Percentiles rank a stretch among this genome's conserved stretches.
phyloP scores from a whole-genome alignment of 2,888 invertebrate genomes.

The Agriopis marginaria region DNA sequence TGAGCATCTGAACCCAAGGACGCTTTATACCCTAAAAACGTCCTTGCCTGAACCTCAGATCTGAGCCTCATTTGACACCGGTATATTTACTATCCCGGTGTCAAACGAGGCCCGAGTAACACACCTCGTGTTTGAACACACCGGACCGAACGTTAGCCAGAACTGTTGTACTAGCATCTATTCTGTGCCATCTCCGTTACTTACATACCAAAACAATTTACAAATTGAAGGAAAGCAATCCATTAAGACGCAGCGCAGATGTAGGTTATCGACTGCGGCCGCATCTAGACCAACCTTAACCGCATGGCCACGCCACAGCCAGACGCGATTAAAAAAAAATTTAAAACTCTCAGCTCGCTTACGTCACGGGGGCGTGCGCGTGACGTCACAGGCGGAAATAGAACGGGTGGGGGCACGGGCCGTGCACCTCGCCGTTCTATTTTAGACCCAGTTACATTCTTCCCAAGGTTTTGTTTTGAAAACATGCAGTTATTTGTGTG shows the following conservation, averaged over 20 bases:
- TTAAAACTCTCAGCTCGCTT: conserved; percentile 59
- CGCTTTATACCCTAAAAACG: too few relatives aligned
- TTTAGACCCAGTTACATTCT: conserved; percentile 43
- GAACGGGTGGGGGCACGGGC: conserved; percentile 54
- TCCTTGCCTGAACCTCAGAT: too few relatives aligned
- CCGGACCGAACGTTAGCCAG: not conserved
- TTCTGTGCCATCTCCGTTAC: not conserved
- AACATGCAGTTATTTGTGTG: conserved; percentile 38
- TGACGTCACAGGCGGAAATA: conserved; percentile 70
- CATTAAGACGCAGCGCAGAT: conserved; percentile 39
- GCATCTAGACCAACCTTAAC: conserved; percentile 48
- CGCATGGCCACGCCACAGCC: conserved; percentile 51
- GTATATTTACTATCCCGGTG: too few relatives aligned
- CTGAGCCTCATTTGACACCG: too few relatives aligned
- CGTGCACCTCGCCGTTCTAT: conserved; percentile 41
- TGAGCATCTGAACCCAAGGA: too few relatives aligned
- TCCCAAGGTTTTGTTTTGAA: conserved; percentile 44
- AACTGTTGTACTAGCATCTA: too few relatives aligned
- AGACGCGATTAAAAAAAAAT: conserved; percentile 56
- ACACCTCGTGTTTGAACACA: not conserved
- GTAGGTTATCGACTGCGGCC: conserved; percentile 51
- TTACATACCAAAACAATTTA: conserved; percentile 15
- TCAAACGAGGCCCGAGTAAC: too few relatives aligned
- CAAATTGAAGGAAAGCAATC: conserved; percentile 31
- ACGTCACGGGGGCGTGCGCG: conserved; percentile 65